Evolutionary conservation across 2,888 invertebrate genomes (phyloP).

Genomic region (Drosophila hamatofila): DNA sequence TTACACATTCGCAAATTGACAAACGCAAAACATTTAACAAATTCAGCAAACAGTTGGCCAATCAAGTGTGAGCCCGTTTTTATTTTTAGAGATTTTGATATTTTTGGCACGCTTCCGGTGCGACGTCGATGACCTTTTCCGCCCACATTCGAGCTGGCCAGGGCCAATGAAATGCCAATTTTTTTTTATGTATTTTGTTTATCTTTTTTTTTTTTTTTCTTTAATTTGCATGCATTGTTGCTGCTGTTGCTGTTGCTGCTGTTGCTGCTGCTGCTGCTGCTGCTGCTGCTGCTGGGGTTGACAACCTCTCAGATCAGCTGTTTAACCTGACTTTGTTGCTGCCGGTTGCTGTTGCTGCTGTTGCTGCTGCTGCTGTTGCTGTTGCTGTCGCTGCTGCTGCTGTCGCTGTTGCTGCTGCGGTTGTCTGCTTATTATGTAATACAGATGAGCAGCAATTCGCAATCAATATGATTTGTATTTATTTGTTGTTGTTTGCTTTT

Average conservation of each 20-base stretch:
- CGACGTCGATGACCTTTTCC: slow-evolving; percentile 72
- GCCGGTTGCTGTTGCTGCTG: slow-evolving; percentile 38
- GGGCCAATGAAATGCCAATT: slow-evolving; percentile 55
- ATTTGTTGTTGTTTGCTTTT: not conserved
- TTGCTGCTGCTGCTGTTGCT: slow-evolving; percentile 28
- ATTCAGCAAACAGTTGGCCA: slow-evolving; percentile 25
- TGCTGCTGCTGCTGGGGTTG: slow-evolving; percentile 56
- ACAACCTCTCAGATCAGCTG: slow-evolving; percentile 69
- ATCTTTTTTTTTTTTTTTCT: slow-evolving; percentile 24
- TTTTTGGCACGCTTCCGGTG: slow-evolving; percentile 78
- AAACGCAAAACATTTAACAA: slow-evolving; percentile 7
- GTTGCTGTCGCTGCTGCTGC: slow-evolving; percentile 40
- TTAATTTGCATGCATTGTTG: slow-evolving; percentile 48
- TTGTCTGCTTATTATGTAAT: slow-evolving; percentile 66
- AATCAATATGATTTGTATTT: slow-evolving; percentile 39
- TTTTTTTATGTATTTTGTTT: slow-evolving; percentile 30
- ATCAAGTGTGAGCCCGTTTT: slow-evolving; percentile 50
- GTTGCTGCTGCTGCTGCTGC: slow-evolving; percentile 17
- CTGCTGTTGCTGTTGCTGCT: slow-evolving; percentile 9
- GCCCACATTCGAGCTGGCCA: slow-evolving; percentile 46
- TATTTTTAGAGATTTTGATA: slow-evolving; percentile 59
- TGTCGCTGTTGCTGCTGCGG: slow-evolving; percentile 39
- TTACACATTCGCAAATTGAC: slow-evolving; percentile 12
- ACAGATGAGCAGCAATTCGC: slow-evolving; percentile 55
- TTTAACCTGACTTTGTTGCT: slow-evolving; percentile 50